phyloP scores from a whole-genome alignment of 2,888 invertebrate genomes.

The Pimpla rufipes region DNA sequence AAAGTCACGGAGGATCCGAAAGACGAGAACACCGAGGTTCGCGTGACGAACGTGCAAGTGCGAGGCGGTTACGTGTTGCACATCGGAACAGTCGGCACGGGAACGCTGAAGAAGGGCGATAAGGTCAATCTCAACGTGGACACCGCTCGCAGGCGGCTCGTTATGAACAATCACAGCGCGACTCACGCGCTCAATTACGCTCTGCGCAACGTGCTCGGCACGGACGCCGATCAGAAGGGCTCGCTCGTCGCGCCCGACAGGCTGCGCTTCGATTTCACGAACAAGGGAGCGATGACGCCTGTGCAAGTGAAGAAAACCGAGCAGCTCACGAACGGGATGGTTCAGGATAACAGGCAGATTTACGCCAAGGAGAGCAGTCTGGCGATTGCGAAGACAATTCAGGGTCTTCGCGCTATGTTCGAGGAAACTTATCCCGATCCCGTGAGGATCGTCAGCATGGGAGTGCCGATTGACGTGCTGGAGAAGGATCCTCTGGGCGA shows the following conservation, averaged over 20 bases:
- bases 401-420: conserved; percentile 98
- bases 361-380: conserved; percentile 95
- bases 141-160: conserved; percentile 92
- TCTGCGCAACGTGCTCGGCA: conserved; percentile 94
- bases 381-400: conserved; percentile 94
- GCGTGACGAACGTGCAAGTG: conserved; percentile 96
- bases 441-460: conserved; percentile 96
- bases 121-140: conserved; percentile 93
- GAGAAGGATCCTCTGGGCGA: conserved; percentile 94
- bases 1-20: conserved; percentile 92
- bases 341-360: conserved; percentile 91
- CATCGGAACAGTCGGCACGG: conserved; percentile 94
- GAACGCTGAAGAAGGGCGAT: conserved; percentile 94
- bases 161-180: conserved; percentile 99
- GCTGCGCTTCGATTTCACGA: conserved; percentile 98
- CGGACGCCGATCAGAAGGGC: conserved; percentile 97
- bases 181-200: conserved; percentile 99
- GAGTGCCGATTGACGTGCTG: conserved; percentile 95
- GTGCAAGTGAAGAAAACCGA: conserved; percentile 96
- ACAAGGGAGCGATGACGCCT: conserved; percentile 95
- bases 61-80: conserved; percentile 98
- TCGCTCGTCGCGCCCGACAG: conserved; percentile 99
- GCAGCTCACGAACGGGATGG: conserved; percentile 91
- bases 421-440: conserved; percentile 99
- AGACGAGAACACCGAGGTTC: conserved; percentile 91